Base-by-base conservation (phyloP, 35 echinoderm and acorn worm species). In the Ophioderma brevispina region DNA sequence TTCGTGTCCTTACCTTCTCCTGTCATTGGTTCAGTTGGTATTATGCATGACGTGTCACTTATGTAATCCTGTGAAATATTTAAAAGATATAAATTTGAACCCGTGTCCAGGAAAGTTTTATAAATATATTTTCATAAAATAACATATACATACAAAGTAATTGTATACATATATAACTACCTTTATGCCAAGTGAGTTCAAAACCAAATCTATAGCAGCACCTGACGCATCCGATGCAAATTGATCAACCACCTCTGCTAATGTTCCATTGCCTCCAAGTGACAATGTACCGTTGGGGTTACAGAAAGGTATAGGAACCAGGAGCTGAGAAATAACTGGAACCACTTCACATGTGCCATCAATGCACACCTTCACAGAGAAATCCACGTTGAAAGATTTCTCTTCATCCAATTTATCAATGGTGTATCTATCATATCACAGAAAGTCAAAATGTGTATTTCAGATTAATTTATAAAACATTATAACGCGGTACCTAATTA, bases 301-400 rank as follows among this genome's bases (percentile, higher is more conserved):
- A 33, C 82, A 84, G 19, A 84, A 55, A 25, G 82, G 82, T 5
- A 84, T 84, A 33, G 82, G 82, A 55, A 84, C 31, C 1, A 55
- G 49, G 13, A 55, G 35, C 55, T 34, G 28, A 17, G 43, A 55
- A 0, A 84, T 10, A 31, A 84, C 28, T n/a, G 36, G 4, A 28
- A 56, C 37, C 13, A n/a, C 41, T 34, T 13, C 31, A 36, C 82
- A 84, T 3, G 2, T 13, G 82, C 41, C 82, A 39, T 82, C 80
- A 15, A 82, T 40, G 80, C 80, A 82, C 19, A 40, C 25, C 8
- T 1, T 40, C 42, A 85, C 43, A 0, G 82, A 63, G 10, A 85
- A 39, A 30, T 85, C 82, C 8, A 85, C 42, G 1, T 33, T 17
- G 82, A 85, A 85, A 36, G 33, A 32, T 31, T 85, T 85, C 50